These are phyloP conservation scores for Calosoma granatense DNA, from an alignment of 1,140 invertebrate genomes.

Conservation along the genomic window DNA sequence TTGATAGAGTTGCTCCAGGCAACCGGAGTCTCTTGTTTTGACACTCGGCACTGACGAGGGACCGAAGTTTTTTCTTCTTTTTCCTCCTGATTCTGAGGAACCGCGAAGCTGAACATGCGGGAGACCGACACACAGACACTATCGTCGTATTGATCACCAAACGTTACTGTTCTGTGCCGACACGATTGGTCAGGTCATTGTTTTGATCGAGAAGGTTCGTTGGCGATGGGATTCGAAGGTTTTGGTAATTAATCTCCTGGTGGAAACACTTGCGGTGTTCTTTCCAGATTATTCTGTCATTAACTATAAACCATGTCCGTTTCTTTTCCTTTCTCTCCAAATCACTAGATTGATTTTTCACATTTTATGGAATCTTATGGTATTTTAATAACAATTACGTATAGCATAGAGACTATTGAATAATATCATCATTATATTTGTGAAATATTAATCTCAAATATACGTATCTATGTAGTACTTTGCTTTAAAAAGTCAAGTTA, in stretches of 20 bases:
- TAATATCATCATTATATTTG: too few species aligned
- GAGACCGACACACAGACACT: background rate
- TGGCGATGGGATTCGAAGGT: background rate
- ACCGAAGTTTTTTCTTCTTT: conserved; percentile 1
- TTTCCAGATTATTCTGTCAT: background rate
- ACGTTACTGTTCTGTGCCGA: too few species aligned
- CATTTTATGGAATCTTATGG: too few species aligned
- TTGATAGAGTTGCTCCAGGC: background rate
- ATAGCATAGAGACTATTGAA: too few species aligned
- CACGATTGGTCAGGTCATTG: background rate
- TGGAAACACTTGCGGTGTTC: background rate
- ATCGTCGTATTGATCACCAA: background rate
- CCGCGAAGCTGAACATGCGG: too few species aligned
- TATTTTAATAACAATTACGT: too few species aligned
- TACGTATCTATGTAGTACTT: too few species aligned
- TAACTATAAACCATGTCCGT: too few species aligned
- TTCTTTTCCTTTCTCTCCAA: too few species aligned
- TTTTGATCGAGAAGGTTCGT: background rate
- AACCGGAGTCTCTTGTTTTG: background rate
- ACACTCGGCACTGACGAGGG: background rate
- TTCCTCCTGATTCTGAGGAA: background rate
- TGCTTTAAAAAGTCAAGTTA: too few species aligned
- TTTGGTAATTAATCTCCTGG: background rate
- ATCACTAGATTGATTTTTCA: too few species aligned
- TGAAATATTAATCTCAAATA: too few species aligned